These are phyloP conservation scores for Calameuta filiformis DNA, from an alignment of 2,888 invertebrate genomes.

Conservation along the genomic window DNA sequence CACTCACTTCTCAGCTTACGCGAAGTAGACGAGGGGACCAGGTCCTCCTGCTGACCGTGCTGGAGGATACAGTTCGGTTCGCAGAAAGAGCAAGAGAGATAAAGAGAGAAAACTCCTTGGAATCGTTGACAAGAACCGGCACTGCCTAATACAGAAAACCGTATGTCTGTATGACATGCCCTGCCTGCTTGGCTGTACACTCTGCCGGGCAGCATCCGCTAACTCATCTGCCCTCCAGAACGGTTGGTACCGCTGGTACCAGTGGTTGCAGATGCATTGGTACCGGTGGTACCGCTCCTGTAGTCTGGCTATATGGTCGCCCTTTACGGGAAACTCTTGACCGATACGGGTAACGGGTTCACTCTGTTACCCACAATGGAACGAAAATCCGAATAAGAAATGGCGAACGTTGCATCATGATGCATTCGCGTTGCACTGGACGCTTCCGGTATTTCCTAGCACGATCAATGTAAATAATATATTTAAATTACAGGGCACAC, in stretches of 20 bases:
- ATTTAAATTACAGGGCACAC: background rate
- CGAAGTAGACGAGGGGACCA: background rate
- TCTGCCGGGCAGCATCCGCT: conserved; percentile 11
- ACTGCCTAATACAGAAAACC: conserved; percentile 62
- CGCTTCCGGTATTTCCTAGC: background rate
- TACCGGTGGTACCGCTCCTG: conserved; percentile 8
- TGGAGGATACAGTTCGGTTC: background rate
- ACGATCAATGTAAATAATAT: background rate
- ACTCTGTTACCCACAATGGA: conserved; percentile 22
- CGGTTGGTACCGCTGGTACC: conserved; percentile 11
- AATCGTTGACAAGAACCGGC: conserved; percentile 51
- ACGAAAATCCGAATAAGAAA: background rate
- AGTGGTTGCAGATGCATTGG: background rate
- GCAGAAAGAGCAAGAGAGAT: background rate
- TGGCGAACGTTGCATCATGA: background rate
- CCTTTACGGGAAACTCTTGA: conserved; percentile 47
- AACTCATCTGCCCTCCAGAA: background rate
- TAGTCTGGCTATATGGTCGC: conserved; percentile 33
- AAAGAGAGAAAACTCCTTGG: conserved; percentile 25
- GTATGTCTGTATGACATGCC: conserved; percentile 40
- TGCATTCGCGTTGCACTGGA: background rate
- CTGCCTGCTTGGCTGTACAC: conserved; percentile 19
- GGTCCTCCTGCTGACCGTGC: conserved; percentile 8
- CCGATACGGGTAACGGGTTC: conserved; percentile 57
- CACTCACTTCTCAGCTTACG: conserved; percentile 51